Percentiles rank a stretch among this genome's conserved stretches.
Evolutionary conservation across 2,113 vertebrate genomes (phyloP).

Genomic region (Sardina pilchardus): DNA sequence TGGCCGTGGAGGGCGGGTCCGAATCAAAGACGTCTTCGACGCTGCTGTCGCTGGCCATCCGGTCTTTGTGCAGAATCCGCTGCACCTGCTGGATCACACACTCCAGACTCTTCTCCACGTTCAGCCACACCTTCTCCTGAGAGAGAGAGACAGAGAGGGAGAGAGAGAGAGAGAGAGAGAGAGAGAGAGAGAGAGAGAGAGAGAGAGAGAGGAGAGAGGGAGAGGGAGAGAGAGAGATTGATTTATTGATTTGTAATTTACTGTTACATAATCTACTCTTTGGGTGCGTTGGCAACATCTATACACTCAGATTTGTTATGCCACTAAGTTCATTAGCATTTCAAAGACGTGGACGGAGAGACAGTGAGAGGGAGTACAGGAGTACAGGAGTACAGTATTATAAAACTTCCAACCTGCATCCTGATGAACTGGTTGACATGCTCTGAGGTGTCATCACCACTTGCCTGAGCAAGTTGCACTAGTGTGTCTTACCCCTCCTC

Average conservation of each 20-base stretch:
- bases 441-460: neutral
- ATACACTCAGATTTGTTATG: no score
- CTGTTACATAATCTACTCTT: no score
- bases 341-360: neutral
- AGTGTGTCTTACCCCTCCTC: no score
- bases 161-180: neutral
- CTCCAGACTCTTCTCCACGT: constrained; percentile 97
- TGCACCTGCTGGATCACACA: constrained; percentile 94
- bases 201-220: neutral
- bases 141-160: constrained; percentile 33
- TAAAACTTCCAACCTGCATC: neutral
- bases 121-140: constrained; percentile 95
- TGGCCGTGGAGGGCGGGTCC: constrained; percentile 65
- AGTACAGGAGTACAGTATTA: no score
- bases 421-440: neutral
- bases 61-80: constrained; percentile 87
- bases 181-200: neutral
- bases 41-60: constrained; percentile 84
- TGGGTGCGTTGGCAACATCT: no score
- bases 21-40: constrained; percentile 85
- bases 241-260: no score
- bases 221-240: neutral
- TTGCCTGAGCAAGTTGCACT: neutral
- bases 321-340: no score
- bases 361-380: no score